Evolutionary conservation across 2,797 vertebrate species (phyloP).

Genomic region (Platalea minor): DNA sequence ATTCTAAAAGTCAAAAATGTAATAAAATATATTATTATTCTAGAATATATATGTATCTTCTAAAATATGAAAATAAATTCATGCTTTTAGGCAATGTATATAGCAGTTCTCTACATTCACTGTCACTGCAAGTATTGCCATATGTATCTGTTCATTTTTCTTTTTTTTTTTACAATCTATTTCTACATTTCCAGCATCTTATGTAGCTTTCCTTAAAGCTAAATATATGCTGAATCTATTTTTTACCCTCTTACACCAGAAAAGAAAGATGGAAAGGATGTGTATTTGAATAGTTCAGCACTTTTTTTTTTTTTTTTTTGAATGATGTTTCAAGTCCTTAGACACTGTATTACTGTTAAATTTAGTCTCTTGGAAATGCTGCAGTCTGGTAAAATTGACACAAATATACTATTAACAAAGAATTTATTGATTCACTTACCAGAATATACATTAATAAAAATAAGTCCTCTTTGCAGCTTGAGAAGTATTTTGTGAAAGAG

Average conservation of each 20-base stretch:
- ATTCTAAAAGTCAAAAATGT: background rate
- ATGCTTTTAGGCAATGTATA: background rate
- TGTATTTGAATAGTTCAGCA: background rate
- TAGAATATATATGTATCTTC: background rate
- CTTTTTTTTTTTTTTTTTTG: background rate
- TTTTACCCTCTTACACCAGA: background rate
- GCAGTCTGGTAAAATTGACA: constrained; percentile 27
- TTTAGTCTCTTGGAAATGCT: constrained; percentile 35
- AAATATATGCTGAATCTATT: background rate
- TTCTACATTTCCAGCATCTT: background rate
- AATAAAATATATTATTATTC: background rate
- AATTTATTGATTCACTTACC: constrained; percentile 38
- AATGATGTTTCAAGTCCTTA: constrained; percentile 6
- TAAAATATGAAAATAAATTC: constrained; percentile 5
- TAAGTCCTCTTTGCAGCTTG: background rate
- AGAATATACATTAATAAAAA: constrained; percentile 52
- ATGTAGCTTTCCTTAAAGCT: background rate
- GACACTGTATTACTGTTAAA: background rate
- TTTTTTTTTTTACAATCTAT: background rate
- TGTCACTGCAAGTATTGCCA: background rate
- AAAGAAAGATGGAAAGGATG: constrained; percentile 1
- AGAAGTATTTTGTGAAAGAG: constrained; percentile 17
- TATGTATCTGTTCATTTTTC: background rate
- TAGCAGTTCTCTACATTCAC: background rate
- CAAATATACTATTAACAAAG: constrained; percentile 24